Base-by-base conservation (phyloP, 1,140 invertebrate species). In the Rhagoletis zephyria region DNA sequence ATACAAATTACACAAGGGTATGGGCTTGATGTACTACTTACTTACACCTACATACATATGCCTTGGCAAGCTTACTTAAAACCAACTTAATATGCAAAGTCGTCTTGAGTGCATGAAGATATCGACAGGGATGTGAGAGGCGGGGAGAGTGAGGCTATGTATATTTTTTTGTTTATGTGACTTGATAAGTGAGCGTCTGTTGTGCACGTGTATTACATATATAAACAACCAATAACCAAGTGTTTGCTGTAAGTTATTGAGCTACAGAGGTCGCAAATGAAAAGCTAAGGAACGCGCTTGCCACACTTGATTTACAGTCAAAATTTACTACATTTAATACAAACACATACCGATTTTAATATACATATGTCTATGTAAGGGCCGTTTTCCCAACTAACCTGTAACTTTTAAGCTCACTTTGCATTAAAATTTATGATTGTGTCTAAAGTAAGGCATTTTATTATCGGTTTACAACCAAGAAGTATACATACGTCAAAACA, bases 1-100 rank as follows among this genome's bases (percentile, higher is more conserved):
- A 10, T 14, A 56, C 74, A 81, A 51, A 51, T 81, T 81, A 19
- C 48, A 51, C 74, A 81, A 19, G 45, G 56, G 51, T 56, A 51
- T 48, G 67, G 65, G 10, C 40, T 40, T 42, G 61, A 30, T 63
- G 16, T 7, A 30, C 30, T 30, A 30, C 30, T 14, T 63, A 16
- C 12, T 14, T 63, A 16, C 12, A 16, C 16, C 30, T 14, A 63
- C 1, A 63, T 63, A 14, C 16, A 14, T 63, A 4, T 63, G 61
- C 16, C 4, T 45, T 14, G 74, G 16, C n/a, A 19, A 81, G 51
- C n/a, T 42, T 51, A 12, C n/a, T 59, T 56, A 81, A 81, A 81
- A 81, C 48, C 74, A 19, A 81, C 74, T 81, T 56, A 81, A 81
- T 81, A 81, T 81, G 51, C 48, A 81, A 12, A 56, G 74, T 81